Evolutionary conservation across 2,888 invertebrate genomes (phyloP).

Genomic region (Caenorhabditis wallacei): DNA sequence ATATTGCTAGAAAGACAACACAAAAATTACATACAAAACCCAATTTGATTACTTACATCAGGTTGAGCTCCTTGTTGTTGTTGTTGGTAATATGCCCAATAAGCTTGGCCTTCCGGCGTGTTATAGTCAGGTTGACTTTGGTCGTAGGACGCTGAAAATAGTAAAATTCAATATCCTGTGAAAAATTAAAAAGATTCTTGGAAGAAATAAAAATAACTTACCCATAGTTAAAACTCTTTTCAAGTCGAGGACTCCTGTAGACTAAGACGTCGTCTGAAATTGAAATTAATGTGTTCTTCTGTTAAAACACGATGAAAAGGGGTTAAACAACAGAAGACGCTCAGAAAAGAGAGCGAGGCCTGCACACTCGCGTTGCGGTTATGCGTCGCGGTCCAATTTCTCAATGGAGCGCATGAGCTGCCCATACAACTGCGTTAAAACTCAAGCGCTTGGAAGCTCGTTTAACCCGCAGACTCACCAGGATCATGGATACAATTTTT

Average conservation of each 20-base stretch:
- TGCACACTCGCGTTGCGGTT: slow-evolving; percentile 20
- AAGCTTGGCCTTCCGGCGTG: slow-evolving; percentile 54
- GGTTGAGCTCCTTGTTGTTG: slow-evolving; percentile 44
- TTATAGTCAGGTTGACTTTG: slow-evolving; percentile 45
- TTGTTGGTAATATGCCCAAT: slow-evolving; percentile 50
- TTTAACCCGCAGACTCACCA: too few species aligned
- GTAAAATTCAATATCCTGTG: too few species aligned
- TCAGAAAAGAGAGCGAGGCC: not conserved
- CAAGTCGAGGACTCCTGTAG: not conserved
- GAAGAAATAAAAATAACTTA: not conserved
- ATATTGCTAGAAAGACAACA: slow-evolving; percentile 43
- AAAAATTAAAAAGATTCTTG: not conserved
- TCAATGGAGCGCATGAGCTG: slow-evolving; percentile 10
- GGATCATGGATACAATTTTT: too few species aligned
- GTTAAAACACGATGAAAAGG: not conserved
- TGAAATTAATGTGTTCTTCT: not conserved
- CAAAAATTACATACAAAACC: not conserved
- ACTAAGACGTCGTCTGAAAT: not conserved
- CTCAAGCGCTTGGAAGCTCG: too few species aligned
- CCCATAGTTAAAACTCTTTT: not conserved
- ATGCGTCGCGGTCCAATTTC: slow-evolving; percentile 4
- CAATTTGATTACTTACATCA: slow-evolving; percentile 39
- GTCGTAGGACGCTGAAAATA: slow-evolving; percentile 57
- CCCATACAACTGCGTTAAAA: too few species aligned
- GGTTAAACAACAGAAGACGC: not conserved